Evolutionary conservation across 1,140 invertebrate genomes (phyloP).

Genomic region (Dinothrombium tinctorium): DNA sequence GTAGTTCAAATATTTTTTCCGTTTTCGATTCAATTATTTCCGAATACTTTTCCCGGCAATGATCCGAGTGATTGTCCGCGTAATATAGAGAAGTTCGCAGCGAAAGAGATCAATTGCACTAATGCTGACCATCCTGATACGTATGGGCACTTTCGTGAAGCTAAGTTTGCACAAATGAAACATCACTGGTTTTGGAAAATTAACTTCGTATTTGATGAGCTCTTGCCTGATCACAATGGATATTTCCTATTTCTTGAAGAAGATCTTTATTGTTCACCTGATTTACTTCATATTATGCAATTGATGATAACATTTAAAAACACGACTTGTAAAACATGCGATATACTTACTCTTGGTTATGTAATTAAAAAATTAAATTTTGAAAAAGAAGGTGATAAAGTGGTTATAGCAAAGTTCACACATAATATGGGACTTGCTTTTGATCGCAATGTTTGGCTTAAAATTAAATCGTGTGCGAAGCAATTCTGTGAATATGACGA

Average conservation of each 20-base stretch:
- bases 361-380: slow-evolving; percentile 15
- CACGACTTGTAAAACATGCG: too few relatives aligned
- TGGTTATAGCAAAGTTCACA: slow-evolving; percentile 72
- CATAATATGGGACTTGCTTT: slow-evolving; percentile 98
- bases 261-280: slow-evolving; percentile 88
- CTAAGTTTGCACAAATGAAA: slow-evolving; percentile 91
- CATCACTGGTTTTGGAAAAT: slow-evolving; percentile 86
- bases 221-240: slow-evolving; percentile 29
- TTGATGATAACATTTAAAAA: too few relatives aligned
- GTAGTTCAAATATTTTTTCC: slow-evolving; percentile 89
- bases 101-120: slow-evolving; percentile 50
- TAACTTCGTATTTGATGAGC: slow-evolving; percentile 29
- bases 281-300: slow-evolving; percentile 66
- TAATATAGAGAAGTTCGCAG: slow-evolving; percentile 68
- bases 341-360: too few relatives aligned
- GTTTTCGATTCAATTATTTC: slow-evolving; percentile 77
- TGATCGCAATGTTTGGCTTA: slow-evolving; percentile 57
- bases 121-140: slow-evolving; percentile 76
- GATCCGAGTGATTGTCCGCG: slow-evolving; percentile 78
- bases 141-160: slow-evolving; percentile 86
- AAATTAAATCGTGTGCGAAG: slow-evolving; percentile 50
- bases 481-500: slow-evolving; percentile 91
- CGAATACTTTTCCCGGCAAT: slow-evolving; percentile 67
- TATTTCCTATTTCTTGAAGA: slow-evolving; percentile 84
- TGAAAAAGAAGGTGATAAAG: slow-evolving; percentile 58